Base-by-base conservation (phyloP, 2,888 invertebrate genomes). In the Venustoraphidia nigricollis region DNA sequence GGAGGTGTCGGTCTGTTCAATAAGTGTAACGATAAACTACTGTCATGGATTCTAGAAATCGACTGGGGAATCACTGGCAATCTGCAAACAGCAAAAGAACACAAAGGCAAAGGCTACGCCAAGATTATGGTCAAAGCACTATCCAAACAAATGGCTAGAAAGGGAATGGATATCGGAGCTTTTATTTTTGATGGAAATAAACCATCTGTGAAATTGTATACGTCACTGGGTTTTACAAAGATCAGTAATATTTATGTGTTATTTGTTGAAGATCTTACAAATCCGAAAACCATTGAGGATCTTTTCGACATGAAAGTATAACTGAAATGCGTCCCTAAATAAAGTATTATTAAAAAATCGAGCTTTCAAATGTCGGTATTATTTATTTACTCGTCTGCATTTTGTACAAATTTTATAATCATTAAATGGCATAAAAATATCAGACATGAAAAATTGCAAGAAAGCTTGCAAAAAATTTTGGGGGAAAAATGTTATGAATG, bases 61-160 rank as follows among this genome's bases (percentile, higher is more conserved):
- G 65, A 67, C 55, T 56, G 54, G 41, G 68, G 68, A 1, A 58
- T 60, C 2, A 53, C 67, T 1, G 60, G 55, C 0, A 67, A 68
- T 49, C 51, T 67, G 9, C 67, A 60, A 39, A 66, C 66, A 1
- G 11, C 65, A 17, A 60, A 64, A 50, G 53, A 58, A 2, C 56
- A 66, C 3, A 64, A 68, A 50, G 58, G 58, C 13, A 63, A 62
- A 48, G 67, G 67, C 0, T 67, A 65, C 41, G 67, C 60, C 0
- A 61, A 61, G 44, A 40, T 64, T 17, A 51, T 66, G 1, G 36
- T 64, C 1, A 67, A 66, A 52, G 37, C 63, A 1, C 58, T 64
- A 6, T 56, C 59, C 9, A 64, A 68, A 48, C 52, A 58, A 4
- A 44, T 62, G 11, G 51, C 65, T 17, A 46, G 54, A 14, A 54